Evolutionary conservation across 1,140 invertebrate species (phyloP), one percentile per base, ranked within the genome.

Genomic region (Hermatobates lingyangjiaoensis): DNA sequence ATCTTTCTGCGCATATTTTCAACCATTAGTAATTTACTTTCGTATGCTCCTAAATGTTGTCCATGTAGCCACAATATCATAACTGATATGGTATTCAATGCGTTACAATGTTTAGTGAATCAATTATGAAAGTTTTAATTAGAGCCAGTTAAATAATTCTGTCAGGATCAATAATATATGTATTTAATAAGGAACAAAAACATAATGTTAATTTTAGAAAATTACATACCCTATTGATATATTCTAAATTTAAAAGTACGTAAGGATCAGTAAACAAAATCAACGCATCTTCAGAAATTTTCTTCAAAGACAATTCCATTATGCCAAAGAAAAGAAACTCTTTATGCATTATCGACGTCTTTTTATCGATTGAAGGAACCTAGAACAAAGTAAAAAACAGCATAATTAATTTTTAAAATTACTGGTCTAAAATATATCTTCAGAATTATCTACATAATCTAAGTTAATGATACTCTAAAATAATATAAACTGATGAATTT

Each of bases 201-300:
- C 18, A 20, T n/a, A 14, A 47, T 30, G 15, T 40, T 14, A 25
- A 40, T n/a, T 50, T 39, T 27, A 51, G 45, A 49, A 45, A 49
- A 45, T 55, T 51, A 62, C 70, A 68, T 60, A 84, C 82, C 58
- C 81, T 72, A 58, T 90, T 94, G 18, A 92, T 71, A 65, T 86
- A 91, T 61, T 92, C 87, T 34, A 74, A 60, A 50, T 75, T 75
- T 46, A 90, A 68, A 59, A 80, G 75, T 64, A 80, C 74, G 55
- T 74, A 71, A 18, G 74, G 71, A 54, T 76, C 73, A 18, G 72
- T 69, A 54, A 84, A 62, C 40, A 87, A 65, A 46, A 86, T 64
- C 4, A 88, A 64, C 59, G 77, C 75, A 49, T 87, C 80, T 0
- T 74, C 59, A 0, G 74, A 70, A 54, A 88, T 74, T 63, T 86